Evolutionary conservation across 2,888 invertebrate genomes (phyloP).

Genomic region (Drosophila bunnanda): DNA sequence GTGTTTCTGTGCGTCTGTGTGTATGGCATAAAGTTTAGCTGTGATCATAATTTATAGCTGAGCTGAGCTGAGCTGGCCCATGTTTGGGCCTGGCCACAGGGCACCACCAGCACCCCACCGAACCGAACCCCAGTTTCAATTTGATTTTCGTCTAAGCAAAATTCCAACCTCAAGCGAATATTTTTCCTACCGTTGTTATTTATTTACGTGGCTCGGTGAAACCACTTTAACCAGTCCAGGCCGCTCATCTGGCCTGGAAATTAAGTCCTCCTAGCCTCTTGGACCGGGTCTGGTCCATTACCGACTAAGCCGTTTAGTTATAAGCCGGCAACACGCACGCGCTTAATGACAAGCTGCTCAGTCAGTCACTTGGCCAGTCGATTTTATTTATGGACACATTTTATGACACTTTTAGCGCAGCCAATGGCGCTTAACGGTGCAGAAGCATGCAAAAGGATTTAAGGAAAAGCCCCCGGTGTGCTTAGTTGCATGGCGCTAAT

Average conservation of each 20-base stretch:
- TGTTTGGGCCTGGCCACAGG: constrained; percentile 15
- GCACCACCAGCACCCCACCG: background rate
- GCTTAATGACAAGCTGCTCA: constrained; percentile 58
- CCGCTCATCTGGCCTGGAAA: constrained; percentile 63
- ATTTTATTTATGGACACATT: constrained; percentile 68
- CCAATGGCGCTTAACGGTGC: constrained; percentile 45
- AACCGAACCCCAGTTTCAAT: constrained; percentile 64
- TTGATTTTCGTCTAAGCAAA: constrained; percentile 65
- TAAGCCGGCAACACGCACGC: constrained; percentile 49
- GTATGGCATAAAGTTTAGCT: constrained; percentile 64
- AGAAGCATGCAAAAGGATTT: constrained; percentile 57
- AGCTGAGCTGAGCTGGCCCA: constrained; percentile 23
- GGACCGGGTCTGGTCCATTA: constrained; percentile 18
- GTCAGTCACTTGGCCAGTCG: constrained; percentile 54
- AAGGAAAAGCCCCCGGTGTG: constrained; percentile 14
- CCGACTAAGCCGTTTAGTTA: constrained; percentile 50
- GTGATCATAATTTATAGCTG: constrained; percentile 74
- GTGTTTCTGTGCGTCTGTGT: constrained; percentile 13
- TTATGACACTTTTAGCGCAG: constrained; percentile 63
- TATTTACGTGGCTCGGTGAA: constrained; percentile 73
- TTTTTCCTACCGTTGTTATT: constrained; percentile 64
- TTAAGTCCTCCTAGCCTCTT: constrained; percentile 50
- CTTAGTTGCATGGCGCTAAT: constrained; percentile 6
- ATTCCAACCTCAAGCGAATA: constrained; percentile 53
- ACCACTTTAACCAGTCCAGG: constrained; percentile 71